Conservation (phyloP, 2,113 vertebrate species). For the Cacatua alba region DNA sequence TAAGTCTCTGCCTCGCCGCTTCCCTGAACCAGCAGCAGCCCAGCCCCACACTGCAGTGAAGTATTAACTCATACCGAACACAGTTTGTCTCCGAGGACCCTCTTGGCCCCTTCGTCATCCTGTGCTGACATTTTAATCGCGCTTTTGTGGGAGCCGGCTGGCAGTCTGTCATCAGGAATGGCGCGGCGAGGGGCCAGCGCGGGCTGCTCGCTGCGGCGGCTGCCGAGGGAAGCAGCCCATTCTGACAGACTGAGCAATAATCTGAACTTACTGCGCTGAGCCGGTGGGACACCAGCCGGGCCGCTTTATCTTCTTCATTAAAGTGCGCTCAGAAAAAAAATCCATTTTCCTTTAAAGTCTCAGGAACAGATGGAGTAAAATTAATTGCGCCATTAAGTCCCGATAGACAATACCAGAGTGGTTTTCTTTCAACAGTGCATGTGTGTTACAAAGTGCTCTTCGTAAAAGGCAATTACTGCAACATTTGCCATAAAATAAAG, state of each 20-base stretch:
- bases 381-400: slow-evolving; percentile 97
- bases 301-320: slow-evolving; percentile 98
- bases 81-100: slow-evolving; percentile 85
- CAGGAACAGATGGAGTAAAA: slow-evolving; percentile 96
- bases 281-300: slow-evolving; percentile 87
- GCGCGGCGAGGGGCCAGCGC: slow-evolving; percentile 85
- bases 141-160: slow-evolving; percentile 86
- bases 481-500: slow-evolving; percentile 94
- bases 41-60: slow-evolving; percentile 77
- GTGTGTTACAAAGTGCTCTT: slow-evolving; percentile 90
- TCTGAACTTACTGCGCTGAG: slow-evolving; percentile 88
- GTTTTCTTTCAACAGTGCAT: slow-evolving; percentile 92
- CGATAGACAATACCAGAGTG: slow-evolving; percentile 92
- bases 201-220: slow-evolving; percentile 79
- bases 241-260: slow-evolving; percentile 91
- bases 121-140: slow-evolving; percentile 87
- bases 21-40: slow-evolving; percentile 61
- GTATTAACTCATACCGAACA: slow-evolving; percentile 86
- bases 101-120: slow-evolving; percentile 85
- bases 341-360: slow-evolving; percentile 97
- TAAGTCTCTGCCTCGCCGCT: background rate
- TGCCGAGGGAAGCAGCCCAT: slow-evolving; percentile 84
- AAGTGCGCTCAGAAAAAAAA: slow-evolving; percentile 91
- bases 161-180: slow-evolving; percentile 89
- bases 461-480: slow-evolving; percentile 94